A percentile compares a stretch with the other conserved stretches of the same genome.
Conservation (phyloP, 2,888 invertebrate genomes). For the Pinctada fucata region DNA sequence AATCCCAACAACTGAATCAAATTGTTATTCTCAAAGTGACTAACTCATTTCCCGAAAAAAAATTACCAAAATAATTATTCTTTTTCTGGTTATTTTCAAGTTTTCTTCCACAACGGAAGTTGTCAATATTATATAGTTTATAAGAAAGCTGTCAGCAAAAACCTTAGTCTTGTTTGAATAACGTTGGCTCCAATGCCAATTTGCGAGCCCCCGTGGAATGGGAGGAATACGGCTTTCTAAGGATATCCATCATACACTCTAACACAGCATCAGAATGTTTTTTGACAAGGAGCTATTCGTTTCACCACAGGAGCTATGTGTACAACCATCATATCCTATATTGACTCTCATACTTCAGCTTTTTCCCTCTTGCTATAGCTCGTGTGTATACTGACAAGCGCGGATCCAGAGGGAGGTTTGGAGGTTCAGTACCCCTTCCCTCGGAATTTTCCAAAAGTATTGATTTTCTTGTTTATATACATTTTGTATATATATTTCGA, state of each 20-base stretch:
- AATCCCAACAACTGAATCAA: too few species aligned
- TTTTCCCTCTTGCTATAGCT: background rate
- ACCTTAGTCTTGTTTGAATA: background rate
- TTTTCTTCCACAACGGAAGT: background rate
- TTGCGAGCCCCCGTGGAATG: background rate
- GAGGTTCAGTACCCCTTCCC: too few species aligned
- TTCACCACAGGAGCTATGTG: background rate
- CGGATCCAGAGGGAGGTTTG: too few species aligned
- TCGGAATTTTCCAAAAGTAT: too few species aligned
- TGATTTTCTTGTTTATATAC: too few species aligned
- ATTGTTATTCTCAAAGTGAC: too few species aligned
- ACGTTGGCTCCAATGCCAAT: slow-evolving; percentile 5
- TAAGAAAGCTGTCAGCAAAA: too few species aligned
- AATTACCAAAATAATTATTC: background rate
- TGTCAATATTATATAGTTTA: background rate
- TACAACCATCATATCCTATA: background rate
- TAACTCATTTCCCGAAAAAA: too few species aligned
- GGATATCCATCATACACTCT: background rate
- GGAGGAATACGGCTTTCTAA: background rate
- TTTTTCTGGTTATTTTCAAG: slow-evolving; percentile 1
- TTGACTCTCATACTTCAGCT: background rate
- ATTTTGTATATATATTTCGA: too few species aligned
- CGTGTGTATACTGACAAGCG: too few species aligned
- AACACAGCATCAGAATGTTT: background rate
- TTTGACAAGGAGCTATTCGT: slow-evolving; percentile 1